Conservation (phyloP, 2,888 invertebrate species). For the Phyllotreta striolata region DNA sequence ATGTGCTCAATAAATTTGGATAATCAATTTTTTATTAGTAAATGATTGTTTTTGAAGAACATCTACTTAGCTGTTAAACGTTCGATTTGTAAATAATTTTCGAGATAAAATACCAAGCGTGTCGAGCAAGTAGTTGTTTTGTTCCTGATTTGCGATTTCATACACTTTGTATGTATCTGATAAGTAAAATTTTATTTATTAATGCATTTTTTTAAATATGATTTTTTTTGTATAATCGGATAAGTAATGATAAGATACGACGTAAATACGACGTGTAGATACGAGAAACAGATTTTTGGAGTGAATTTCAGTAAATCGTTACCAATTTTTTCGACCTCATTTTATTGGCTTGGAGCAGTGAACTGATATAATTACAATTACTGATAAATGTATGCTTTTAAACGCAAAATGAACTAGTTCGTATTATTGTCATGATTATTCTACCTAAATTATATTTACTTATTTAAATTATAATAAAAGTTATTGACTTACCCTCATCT, state of each 20-base stretch:
- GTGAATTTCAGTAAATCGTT: slow-evolving; percentile 28
- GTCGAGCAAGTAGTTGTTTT: too few species aligned
- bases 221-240: slow-evolving; percentile 2
- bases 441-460: slow-evolving; percentile 26
- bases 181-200: too few species aligned
- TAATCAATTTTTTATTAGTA: too few species aligned
- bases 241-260: background rate
- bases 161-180: too few species aligned
- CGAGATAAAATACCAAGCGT: too few species aligned
- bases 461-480: slow-evolving; percentile 27
- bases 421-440: slow-evolving; percentile 28
- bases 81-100: too few species aligned
- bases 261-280: background rate
- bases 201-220: background rate
- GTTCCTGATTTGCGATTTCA: too few species aligned
- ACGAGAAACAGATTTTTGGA: slow-evolving; percentile 8
- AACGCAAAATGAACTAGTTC: slow-evolving; percentile 19
- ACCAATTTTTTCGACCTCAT: slow-evolving; percentile 20
- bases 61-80: too few species aligned
- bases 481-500: slow-evolving; percentile 18
- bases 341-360: slow-evolving; percentile 29
- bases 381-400: slow-evolving; percentile 19
- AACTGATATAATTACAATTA: slow-evolving; percentile 31
- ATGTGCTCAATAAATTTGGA: too few species aligned
- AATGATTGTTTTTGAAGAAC: too few species aligned